These are phyloP conservation scores for Epinotia nisella DNA, from an alignment of 2,888 invertebrate genomes.

Conservation along the genomic window DNA sequence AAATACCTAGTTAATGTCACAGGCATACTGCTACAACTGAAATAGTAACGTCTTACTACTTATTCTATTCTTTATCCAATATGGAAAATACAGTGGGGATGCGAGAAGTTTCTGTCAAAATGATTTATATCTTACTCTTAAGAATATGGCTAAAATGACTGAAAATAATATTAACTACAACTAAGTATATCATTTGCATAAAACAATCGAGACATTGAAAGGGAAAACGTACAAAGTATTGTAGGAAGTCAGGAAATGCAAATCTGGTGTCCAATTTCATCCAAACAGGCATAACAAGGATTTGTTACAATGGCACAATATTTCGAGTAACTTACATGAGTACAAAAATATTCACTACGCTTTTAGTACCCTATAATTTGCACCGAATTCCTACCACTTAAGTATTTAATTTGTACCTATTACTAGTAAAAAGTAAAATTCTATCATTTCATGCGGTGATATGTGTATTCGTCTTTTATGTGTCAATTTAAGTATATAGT, in stretches of 20 bases:
- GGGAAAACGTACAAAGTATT: slow-evolving; percentile 36
- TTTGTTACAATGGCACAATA: slow-evolving; percentile 63
- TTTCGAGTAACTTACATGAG: slow-evolving; percentile 60
- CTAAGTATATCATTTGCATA: slow-evolving; percentile 46
- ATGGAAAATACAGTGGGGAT: slow-evolving; percentile 51
- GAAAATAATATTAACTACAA: slow-evolving; percentile 51
- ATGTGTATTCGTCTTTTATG: slow-evolving; percentile 42
- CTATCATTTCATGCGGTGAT: slow-evolving; percentile 42
- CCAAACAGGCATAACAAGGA: slow-evolving; percentile 48
- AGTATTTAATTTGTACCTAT: slow-evolving; percentile 44
- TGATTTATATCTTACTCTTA: slow-evolving; percentile 49
- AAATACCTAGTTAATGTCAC: slow-evolving; percentile 48
- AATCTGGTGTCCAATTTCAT: slow-evolving; percentile 49
- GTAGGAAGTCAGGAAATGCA: slow-evolving; percentile 54
- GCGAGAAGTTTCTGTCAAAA: slow-evolving; percentile 48
- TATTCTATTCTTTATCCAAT: slow-evolving; percentile 47
- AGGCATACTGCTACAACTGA: slow-evolving; percentile 49
- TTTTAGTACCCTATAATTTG: slow-evolving; percentile 55
- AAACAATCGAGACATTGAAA: slow-evolving; percentile 40
- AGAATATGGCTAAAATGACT: slow-evolving; percentile 63
- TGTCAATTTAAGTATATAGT: slow-evolving; percentile 29
- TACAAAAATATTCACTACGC: slow-evolving; percentile 56
- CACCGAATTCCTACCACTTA: slow-evolving; percentile 60
- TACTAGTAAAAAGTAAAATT: slow-evolving; percentile 41
- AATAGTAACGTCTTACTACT: slow-evolving; percentile 46